Evolutionary conservation across 2,888 invertebrate genomes (phyloP).

Genomic region (Brachypterus glaber): DNA sequence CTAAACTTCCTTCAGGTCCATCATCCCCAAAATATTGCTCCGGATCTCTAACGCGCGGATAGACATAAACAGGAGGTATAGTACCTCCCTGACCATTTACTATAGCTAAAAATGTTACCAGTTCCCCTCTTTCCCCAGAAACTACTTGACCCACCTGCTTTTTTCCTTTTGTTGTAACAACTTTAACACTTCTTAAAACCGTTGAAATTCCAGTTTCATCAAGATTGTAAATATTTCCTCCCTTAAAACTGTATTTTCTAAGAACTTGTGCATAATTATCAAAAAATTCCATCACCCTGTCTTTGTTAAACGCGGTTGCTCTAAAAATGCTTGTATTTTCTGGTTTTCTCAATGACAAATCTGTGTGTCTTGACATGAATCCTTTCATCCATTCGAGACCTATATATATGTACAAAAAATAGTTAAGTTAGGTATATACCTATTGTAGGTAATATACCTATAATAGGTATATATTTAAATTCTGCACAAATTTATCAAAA

Average conservation of each 20-base stretch:
- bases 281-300: slow-evolving; percentile 13
- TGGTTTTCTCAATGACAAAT: slow-evolving; percentile 10
- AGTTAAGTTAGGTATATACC: no score
- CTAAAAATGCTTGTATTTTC: slow-evolving; percentile 12
- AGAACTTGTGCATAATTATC: slow-evolving; percentile 6
- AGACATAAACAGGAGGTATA: slow-evolving; percentile 18
- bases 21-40: slow-evolving; percentile 18
- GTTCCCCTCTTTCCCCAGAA: slow-evolving; percentile 16
- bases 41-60: slow-evolving; percentile 16
- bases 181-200: slow-evolving; percentile 8
- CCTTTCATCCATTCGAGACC: slow-evolving; percentile 10
- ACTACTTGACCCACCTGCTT: slow-evolving; percentile 16
- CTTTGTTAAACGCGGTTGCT: slow-evolving; percentile 11
- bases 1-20: slow-evolving; percentile 15
- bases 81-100: slow-evolving; percentile 17
- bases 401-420: no score
- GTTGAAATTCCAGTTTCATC: slow-evolving; percentile 15
- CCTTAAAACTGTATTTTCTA: slow-evolving; percentile 4
- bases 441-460: no score
- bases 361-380: slow-evolving; percentile 9
- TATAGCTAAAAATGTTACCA: slow-evolving; percentile 19
- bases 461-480: no score
- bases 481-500: no score
- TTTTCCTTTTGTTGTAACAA: slow-evolving; percentile 9
- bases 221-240: slow-evolving; percentile 6